Conservation (phyloP, 2,888 invertebrate species). For the Alcis repandata region DNA sequence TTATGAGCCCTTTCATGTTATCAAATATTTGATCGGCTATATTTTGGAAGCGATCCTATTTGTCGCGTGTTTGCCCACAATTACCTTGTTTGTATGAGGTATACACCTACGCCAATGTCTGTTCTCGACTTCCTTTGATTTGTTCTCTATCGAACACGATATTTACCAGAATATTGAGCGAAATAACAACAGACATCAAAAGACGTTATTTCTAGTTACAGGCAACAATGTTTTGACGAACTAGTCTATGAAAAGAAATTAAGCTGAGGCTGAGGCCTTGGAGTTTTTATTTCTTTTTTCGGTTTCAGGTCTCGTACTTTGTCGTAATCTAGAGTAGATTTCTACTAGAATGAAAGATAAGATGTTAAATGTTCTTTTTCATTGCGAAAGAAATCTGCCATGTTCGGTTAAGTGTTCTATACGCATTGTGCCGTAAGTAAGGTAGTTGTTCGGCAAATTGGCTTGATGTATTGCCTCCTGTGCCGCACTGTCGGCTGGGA, state of each 20-base stretch:
- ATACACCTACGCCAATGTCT: neutral
- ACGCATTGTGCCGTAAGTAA: conserved; percentile 1
- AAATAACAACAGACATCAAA: conserved; percentile 1
- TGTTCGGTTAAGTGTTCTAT: neutral
- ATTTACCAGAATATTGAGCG: neutral
- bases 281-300: neutral
- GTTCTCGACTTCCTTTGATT: neutral
- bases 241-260: neutral
- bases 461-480: neutral
- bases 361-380: neutral
- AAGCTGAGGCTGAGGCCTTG: neutral
- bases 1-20: conserved; percentile 1
- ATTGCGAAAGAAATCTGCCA: neutral
- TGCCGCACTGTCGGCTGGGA: neutral
- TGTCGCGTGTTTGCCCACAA: conserved; percentile 18
- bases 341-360: neutral
- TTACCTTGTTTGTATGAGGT: conserved; percentile 8
- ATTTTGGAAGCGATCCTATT: conserved; percentile 17
- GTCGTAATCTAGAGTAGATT: neutral
- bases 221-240: neutral
- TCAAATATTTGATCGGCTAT: conserved; percentile 13
- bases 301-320: neutral
- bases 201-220: neutral
- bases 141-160: neutral
- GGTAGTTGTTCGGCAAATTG: neutral